Evolutionary conservation across 2,888 invertebrate genomes (phyloP).

Genomic region (Drosophila pseudotalamancana): DNA sequence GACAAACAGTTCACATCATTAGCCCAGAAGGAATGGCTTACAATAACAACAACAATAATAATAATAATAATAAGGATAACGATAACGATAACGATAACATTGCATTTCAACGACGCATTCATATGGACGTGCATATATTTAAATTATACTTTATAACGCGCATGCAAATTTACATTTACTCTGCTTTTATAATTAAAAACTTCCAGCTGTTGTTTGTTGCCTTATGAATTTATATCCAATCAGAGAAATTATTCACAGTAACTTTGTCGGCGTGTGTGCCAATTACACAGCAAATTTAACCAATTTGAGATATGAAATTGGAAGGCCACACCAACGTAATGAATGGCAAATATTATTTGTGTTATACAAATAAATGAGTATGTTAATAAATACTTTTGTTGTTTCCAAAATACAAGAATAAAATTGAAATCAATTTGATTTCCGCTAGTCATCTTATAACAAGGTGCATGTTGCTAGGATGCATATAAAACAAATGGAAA

Average conservation of each 20-base stretch:
- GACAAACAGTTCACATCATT: conserved; percentile 74
- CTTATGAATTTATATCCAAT: neutral
- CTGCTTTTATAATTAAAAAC: conserved; percentile 18
- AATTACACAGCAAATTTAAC: neutral
- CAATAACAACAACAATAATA: conserved; percentile 20
- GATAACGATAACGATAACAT: conserved; percentile 19
- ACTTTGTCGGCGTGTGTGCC: conserved; percentile 5
- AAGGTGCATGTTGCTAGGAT: too few relatives aligned
- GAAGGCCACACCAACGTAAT: neutral
- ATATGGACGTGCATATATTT: conserved; percentile 44
- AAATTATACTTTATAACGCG: conserved; percentile 54
- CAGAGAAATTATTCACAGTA: conserved; percentile 4
- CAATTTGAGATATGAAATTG: neutral
- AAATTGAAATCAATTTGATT: too few relatives aligned
- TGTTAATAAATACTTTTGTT: too few relatives aligned
- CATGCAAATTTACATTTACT: conserved; percentile 26
- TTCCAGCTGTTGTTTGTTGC: conserved; percentile 1
- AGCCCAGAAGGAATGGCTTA: conserved; percentile 52
- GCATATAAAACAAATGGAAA: neutral
- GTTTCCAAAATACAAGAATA: too few relatives aligned
- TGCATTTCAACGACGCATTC: conserved; percentile 32
- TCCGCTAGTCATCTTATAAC: too few relatives aligned
- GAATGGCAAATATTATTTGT: neutral
- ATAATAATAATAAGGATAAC: conserved; percentile 17
- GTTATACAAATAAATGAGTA: too few relatives aligned